Percentiles rank a stretch among this genome's conserved stretches.
Evolutionary conservation across 2,113 vertebrate species (phyloP).

Genomic region (Ariopsis seemanni): DNA sequence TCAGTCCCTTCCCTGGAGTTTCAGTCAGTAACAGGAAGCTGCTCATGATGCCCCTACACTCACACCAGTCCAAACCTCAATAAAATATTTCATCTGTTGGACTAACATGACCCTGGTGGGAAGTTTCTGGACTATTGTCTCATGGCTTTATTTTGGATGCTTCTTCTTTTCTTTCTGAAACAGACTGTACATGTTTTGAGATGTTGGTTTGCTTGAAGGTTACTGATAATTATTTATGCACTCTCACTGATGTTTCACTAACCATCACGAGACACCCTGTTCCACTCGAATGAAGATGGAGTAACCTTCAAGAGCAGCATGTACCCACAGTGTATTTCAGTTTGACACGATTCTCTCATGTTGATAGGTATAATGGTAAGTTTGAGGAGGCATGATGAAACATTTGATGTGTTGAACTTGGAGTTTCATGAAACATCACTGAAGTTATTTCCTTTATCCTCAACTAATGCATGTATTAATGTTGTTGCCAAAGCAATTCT

Average conservation of each 20-base stretch:
- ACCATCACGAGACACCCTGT: neutral
- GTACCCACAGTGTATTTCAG: neutral
- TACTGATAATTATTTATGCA: too few species aligned
- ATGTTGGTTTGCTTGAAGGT: too few species aligned
- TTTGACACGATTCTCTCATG: neutral
- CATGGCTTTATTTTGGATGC: too few species aligned
- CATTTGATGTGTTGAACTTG: neutral
- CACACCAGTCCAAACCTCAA: neutral
- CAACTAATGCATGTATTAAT: too few species aligned
- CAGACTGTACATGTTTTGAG: too few species aligned
- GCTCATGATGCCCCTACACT: neutral
- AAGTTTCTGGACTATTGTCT: neutral
- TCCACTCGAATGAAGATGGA: neutral
- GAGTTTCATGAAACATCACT: neutral
- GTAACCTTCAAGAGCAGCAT: neutral
- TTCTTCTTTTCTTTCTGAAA: too few species aligned
- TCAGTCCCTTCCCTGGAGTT: neutral
- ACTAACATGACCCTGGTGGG: neutral
- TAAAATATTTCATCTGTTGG: too few species aligned
- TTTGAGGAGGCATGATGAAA: neutral
- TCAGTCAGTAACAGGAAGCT: neutral
- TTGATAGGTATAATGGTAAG: neutral
- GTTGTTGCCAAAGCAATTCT: neutral
- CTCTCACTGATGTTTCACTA: too few species aligned
- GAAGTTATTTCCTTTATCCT: neutral